phyloP scores from a whole-genome alignment of 2,797 vertebrate genomes.

The Megalops cyprinoides region DNA sequence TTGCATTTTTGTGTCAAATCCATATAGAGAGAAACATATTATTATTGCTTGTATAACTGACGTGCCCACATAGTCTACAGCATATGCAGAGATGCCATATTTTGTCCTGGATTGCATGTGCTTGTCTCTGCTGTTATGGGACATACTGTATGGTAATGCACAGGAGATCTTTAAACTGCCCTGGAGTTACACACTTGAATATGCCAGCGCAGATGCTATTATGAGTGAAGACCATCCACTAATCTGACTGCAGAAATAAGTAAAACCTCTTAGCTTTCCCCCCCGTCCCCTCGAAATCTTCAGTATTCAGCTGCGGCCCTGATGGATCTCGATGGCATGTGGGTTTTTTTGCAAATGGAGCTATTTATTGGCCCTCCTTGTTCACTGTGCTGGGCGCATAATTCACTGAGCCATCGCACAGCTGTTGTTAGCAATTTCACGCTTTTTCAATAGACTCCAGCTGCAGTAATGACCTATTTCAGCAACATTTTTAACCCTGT shows the following conservation, averaged over 20 bases:
- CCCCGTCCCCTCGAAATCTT: background rate
- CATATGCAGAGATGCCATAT: background rate
- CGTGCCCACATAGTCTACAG: background rate
- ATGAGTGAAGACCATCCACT: constrained; percentile 21
- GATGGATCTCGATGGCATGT: background rate
- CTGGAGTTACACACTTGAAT: constrained; percentile 28
- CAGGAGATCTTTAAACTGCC: background rate
- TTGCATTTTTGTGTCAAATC: background rate
- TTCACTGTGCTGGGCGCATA: constrained; percentile 39
- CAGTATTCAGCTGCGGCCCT: constrained; percentile 21
- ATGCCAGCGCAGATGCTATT: constrained; percentile 25
- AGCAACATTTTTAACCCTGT: constrained; percentile 50
- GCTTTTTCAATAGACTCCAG: constrained; percentile 51
- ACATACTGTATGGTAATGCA: constrained; percentile 16
- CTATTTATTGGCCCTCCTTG: constrained; percentile 44
- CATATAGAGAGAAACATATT: background rate
- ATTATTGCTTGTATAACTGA: background rate
- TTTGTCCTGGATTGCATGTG: background rate
- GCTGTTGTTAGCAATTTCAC: constrained; percentile 52
- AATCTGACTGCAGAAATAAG: background rate
- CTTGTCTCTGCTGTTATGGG: background rate
- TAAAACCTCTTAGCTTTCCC: background rate
- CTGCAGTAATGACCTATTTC: constrained; percentile 50
- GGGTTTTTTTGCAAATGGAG: constrained; percentile 47
- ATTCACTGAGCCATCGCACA: constrained; percentile 45